Percentiles rank a stretch among this genome's conserved stretches.
phyloP scores from a whole-genome alignment of 2,797 vertebrate species.

The Cephalopachus bancanus region DNA sequence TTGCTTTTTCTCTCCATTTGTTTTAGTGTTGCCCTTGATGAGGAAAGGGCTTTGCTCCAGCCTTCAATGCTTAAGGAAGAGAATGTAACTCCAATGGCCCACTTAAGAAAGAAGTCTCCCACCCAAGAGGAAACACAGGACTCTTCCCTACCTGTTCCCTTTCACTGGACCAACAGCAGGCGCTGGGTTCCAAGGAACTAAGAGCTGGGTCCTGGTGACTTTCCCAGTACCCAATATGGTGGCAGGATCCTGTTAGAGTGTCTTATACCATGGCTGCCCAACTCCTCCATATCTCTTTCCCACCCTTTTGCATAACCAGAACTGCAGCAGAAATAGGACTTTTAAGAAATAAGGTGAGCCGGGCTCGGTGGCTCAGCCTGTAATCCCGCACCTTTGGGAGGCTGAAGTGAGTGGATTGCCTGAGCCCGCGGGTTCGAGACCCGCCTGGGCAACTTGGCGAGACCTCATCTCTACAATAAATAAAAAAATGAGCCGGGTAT shows the following conservation, averaged over 20 bases:
- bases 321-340: neutral
- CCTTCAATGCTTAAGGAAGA: neutral
- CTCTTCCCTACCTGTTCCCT: constrained; percentile 6
- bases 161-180: constrained; percentile 10
- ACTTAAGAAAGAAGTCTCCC: neutral
- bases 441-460: no score
- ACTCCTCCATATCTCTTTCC: neutral
- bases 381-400: no score
- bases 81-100: constrained; percentile 1
- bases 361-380: no score
- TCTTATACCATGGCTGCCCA: neutral
- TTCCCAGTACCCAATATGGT: neutral
- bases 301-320: neutral
- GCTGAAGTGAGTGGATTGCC: no score
- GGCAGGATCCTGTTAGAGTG: neutral
- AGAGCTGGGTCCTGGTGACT: neutral
- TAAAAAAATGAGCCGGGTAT: no score
- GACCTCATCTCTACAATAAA: no score
- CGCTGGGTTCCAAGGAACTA: neutral
- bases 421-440: no score
- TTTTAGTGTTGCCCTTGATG: constrained; percentile 1
- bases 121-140: neutral
- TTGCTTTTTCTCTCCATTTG: constrained; percentile 41
- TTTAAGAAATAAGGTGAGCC: neutral
- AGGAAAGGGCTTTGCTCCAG: neutral